Conservation (phyloP, 2,113 vertebrate species). For the Engraulis encrasicolus region DNA sequence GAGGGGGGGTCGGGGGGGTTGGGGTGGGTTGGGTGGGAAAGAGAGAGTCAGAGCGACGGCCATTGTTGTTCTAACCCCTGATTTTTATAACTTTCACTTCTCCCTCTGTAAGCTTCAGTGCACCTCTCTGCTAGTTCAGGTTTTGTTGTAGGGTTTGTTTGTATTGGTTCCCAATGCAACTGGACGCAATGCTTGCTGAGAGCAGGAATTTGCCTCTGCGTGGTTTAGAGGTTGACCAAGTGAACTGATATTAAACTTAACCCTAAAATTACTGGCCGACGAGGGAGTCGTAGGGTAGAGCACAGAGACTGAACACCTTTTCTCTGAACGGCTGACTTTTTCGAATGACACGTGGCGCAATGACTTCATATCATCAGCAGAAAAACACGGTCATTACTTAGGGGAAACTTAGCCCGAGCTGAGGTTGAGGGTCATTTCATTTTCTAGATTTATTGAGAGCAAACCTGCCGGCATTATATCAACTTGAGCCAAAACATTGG, state of each 20-base stretch:
- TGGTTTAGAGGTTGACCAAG: background rate
- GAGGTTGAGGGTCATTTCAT: background rate
- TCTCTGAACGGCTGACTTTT: background rate
- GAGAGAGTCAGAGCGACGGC: background rate
- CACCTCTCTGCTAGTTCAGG: slow-evolving; percentile 7
- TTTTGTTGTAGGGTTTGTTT: background rate
- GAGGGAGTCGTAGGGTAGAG: too few species aligned
- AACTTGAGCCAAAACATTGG: background rate
- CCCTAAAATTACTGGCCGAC: background rate
- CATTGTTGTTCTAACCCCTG: slow-evolving; percentile 42
- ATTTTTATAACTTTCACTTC: background rate
- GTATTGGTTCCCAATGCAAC: slow-evolving; percentile 3
- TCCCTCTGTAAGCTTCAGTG: slow-evolving; percentile 13
- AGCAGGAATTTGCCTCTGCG: slow-evolving; percentile 3
- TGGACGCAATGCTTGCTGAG: slow-evolving; percentile 2
- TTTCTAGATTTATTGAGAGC: background rate
- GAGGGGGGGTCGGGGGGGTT: too few species aligned
- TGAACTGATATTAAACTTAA: background rate
- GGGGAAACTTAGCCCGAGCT: background rate
- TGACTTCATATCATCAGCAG: background rate
- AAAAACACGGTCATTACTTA: background rate
- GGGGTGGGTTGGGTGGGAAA: background rate
- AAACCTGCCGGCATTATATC: background rate
- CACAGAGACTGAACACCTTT: background rate
- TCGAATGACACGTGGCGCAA: background rate